A percentile compares a stretch with the other conserved stretches of the same genome.
Evolutionary conservation across 2,113 vertebrate species (phyloP).

Genomic region (Pelobates fuscus): DNA sequence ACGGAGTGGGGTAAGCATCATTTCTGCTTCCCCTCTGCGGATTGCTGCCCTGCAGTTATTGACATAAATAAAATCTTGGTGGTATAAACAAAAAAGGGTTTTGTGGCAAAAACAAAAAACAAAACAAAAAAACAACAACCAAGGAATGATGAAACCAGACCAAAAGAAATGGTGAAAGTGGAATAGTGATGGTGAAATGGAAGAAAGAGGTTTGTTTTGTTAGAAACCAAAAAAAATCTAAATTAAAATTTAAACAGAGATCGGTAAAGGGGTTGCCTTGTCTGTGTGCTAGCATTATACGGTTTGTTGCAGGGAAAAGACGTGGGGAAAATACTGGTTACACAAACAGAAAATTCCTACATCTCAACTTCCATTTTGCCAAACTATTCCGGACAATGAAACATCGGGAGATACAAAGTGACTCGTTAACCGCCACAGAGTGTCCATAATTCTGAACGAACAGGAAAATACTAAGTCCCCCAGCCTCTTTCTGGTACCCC

Average conservation of each 20-base stretch:
- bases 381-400: too few species aligned
- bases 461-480: too few species aligned
- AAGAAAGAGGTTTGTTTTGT: conserved; percentile 52
- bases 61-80: conserved; percentile 99
- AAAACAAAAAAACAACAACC: conserved; percentile 49
- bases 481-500: too few species aligned
- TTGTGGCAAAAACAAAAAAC: conserved; percentile 69
- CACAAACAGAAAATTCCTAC: too few species aligned
- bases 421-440: too few species aligned
- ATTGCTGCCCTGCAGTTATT: conserved; percentile 92
- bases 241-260: conserved; percentile 47
- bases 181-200: conserved; percentile 11
- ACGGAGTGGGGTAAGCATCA: conserved; percentile 71
- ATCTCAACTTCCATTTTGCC: too few species aligned
- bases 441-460: too few species aligned
- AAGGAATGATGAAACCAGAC: conserved; percentile 55
- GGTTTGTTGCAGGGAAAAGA: too few species aligned
- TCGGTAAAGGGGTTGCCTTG: not conserved
- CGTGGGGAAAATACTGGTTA: too few species aligned
- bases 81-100: conserved; percentile 79
- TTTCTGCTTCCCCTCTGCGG: conserved; percentile 77
- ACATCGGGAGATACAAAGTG: too few species aligned
- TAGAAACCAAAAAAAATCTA: conserved; percentile 65
- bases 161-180: conserved; percentile 50
- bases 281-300: not conserved